These are phyloP conservation scores for Apis laboriosa DNA, from an alignment of 1,140 invertebrate genomes.

Conservation along the genomic window DNA sequence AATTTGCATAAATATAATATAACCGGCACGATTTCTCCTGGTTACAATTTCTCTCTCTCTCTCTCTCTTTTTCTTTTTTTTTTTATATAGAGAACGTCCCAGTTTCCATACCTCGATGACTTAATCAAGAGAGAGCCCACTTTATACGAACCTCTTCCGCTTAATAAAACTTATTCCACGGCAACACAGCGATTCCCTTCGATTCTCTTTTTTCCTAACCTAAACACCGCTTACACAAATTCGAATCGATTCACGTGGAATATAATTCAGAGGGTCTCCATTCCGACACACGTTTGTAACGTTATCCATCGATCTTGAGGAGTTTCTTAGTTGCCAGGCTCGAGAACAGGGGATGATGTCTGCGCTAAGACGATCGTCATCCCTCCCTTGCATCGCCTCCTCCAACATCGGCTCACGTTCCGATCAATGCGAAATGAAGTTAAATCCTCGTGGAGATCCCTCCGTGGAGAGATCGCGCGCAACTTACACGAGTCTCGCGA, in stretches of 20 bases:
- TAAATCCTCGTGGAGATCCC: constrained; percentile 56
- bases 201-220: too few relatives aligned
- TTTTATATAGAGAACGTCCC: background rate
- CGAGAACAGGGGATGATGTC: constrained; percentile 30
- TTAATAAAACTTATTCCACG: background rate
- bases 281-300: background rate
- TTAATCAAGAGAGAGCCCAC: background rate
- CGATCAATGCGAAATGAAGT: constrained; percentile 68
- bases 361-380: constrained; percentile 63
- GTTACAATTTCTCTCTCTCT: background rate
- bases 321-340: constrained; percentile 19
- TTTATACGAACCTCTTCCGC: background rate
- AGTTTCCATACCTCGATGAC: background rate
- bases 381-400: constrained; percentile 10
- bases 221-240: too few relatives aligned
- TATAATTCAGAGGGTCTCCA: constrained; percentile 7
- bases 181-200: background rate
- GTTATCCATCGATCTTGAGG: background rate
- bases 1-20: constrained; percentile 4
- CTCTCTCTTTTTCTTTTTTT: too few relatives aligned
- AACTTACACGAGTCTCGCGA: constrained; percentile 19
- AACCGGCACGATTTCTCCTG: background rate
- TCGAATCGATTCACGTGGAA: background rate
- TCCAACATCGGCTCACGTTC: constrained; percentile 55
- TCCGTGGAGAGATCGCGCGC: background rate